phyloP scores from a whole-genome alignment of 2,888 invertebrate species.

The Tridacna gigas region DNA sequence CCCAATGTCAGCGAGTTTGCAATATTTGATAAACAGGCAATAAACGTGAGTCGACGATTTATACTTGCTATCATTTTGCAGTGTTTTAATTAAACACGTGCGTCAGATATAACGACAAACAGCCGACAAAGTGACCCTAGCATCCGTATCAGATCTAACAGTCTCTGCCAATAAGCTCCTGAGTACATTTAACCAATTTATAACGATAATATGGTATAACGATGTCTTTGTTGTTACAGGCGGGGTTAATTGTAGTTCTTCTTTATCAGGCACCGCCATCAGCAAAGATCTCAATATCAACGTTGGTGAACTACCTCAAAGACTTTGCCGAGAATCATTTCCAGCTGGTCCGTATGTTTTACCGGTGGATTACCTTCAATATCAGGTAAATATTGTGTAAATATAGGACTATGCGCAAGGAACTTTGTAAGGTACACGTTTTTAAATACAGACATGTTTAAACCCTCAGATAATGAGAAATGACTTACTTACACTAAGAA shows the following conservation, averaged over 20 bases:
- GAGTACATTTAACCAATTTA: too few species aligned
- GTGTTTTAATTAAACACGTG: too few species aligned
- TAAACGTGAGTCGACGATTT: constrained; percentile 48
- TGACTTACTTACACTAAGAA: too few species aligned
- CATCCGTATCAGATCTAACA: too few species aligned
- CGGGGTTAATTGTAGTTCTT: neutral
- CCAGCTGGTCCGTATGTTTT: constrained; percentile 72
- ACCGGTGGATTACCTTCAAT: constrained; percentile 74
- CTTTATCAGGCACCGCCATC: constrained; percentile 41
- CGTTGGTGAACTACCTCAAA: constrained; percentile 61
- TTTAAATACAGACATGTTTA: too few species aligned
- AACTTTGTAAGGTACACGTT: too few species aligned
- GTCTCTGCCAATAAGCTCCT: too few species aligned
- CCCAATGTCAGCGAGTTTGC: constrained; percentile 61
- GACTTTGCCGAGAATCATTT: constrained; percentile 65
- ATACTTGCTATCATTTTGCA: too few species aligned
- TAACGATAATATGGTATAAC: neutral
- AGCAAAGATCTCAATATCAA: constrained; percentile 35
- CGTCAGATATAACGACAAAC: too few species aligned
- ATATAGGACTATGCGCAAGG: too few species aligned
- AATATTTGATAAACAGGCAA: constrained; percentile 65
- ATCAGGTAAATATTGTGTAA: constrained; percentile 57
- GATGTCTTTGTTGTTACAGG: neutral
- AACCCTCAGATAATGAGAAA: too few species aligned
- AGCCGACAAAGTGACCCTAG: too few species aligned